These are phyloP conservation scores for Elmis aenea DNA, from an alignment of 2,888 invertebrate species.

Conservation along the genomic window DNA sequence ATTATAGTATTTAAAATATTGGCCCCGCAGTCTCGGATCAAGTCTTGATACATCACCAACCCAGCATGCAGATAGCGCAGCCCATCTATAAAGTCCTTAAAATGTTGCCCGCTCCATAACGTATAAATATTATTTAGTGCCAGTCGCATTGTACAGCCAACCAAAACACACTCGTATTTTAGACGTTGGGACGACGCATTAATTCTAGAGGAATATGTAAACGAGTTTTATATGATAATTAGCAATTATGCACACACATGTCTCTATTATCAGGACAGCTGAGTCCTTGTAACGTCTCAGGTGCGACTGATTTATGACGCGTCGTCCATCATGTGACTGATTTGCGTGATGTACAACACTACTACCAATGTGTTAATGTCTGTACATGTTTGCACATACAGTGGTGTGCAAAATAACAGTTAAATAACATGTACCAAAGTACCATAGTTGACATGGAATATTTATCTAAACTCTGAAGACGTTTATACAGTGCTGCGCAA, in stretches of 20 bases:
- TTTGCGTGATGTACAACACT: constrained; percentile 36
- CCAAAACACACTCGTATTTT: constrained; percentile 18
- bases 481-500: too few species aligned
- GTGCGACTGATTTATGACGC: constrained; percentile 44
- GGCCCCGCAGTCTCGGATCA: constrained; percentile 27
- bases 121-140: constrained; percentile 26
- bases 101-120: constrained; percentile 24
- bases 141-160: constrained; percentile 17
- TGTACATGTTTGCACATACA: too few species aligned
- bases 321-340: constrained; percentile 35
- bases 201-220: constrained; percentile 18
- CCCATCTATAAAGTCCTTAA: constrained; percentile 26
- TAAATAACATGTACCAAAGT: too few species aligned
- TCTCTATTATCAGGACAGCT: constrained; percentile 43
- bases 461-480: too few species aligned
- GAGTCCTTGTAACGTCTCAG: constrained; percentile 41
- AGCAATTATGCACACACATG: constrained; percentile 43
- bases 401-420: too few species aligned
- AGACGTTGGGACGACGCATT: constrained; percentile 12
- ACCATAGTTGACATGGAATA: too few species aligned
- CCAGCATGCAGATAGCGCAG: constrained; percentile 24
- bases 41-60: constrained; percentile 29
- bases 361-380: too few species aligned
- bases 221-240: constrained; percentile 35
- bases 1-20: constrained; percentile 32